Conservation (phyloP, 2,797 vertebrate species). For the Graptemys geographica region DNA sequence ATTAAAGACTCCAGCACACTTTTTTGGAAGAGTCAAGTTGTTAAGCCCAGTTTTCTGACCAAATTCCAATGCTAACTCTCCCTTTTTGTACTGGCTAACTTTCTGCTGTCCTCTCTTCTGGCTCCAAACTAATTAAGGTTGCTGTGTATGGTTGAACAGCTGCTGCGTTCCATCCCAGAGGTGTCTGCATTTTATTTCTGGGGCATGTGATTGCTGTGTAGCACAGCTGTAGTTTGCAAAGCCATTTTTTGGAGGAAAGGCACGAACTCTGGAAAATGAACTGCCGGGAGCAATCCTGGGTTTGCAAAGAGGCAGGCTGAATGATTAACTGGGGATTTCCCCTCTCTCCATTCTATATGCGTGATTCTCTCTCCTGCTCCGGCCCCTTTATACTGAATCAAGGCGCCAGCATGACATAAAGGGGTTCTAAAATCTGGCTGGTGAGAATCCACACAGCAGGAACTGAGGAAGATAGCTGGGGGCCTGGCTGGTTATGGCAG, state of each 20-base stretch:
- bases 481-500: accelerated
- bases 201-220: not conserved
- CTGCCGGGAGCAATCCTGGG: not conserved
- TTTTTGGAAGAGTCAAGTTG: not conserved
- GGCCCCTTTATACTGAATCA: not conserved
- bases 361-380: not conserved
- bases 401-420: not conserved
- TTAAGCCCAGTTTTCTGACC: not conserved
- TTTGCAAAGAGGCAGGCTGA: not conserved
- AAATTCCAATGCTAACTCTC: not conserved
- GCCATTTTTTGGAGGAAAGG: not conserved
- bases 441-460: not conserved
- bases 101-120: not conserved
- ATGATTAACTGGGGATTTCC: not conserved
- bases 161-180: not conserved
- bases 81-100: not conserved
- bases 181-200: not conserved
- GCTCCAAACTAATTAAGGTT: accelerated
- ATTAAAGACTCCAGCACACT: not conserved
- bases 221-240: not conserved
- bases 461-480: not conserved
- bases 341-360: accelerated
- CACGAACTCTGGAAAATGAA: not conserved
- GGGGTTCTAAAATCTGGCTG: not conserved
- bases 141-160: not conserved